Evolutionary conservation across 53 echinoderm and acorn worm species (phyloP).

Genomic region (Luidia sarsii): DNA sequence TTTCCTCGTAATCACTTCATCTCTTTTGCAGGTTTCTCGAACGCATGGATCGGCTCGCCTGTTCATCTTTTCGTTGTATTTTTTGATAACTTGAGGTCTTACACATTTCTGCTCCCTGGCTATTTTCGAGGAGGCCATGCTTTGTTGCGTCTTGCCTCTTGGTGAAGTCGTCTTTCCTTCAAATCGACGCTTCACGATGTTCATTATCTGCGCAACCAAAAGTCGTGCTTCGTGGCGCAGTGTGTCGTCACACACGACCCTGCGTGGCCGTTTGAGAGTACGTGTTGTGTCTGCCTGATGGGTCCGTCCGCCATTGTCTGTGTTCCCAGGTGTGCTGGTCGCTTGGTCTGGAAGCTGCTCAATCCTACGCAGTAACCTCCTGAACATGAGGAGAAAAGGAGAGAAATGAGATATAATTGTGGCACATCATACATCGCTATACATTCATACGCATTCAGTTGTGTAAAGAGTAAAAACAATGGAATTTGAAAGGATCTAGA

Average conservation of each 20-base stretch:
- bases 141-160: background rate
- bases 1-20: background rate
- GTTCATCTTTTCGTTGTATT: background rate
- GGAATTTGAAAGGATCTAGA: too few relatives aligned
- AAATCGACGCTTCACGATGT: slow-evolving; percentile 8
- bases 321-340: background rate
- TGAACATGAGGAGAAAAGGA: background rate
- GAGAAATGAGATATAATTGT: too few relatives aligned
- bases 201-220: slow-evolving; percentile 15
- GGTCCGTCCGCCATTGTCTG: background rate
- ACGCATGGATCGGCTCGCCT: background rate
- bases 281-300: too few relatives aligned
- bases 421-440: too few relatives aligned
- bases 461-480: too few relatives aligned
- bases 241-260: background rate
- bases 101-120: background rate
- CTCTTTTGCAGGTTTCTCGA: background rate
- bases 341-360: background rate
- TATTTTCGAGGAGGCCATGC: background rate
- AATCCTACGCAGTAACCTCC: slow-evolving; percentile 17
- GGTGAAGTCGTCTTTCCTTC: background rate
- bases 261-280: background rate
- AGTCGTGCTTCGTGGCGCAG: slow-evolving; percentile 23
- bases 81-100: background rate
- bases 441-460: too few relatives aligned